These are phyloP conservation scores for Pangasianodon gigas DNA, from an alignment of 2,113 vertebrate genomes.

Conservation along the genomic window DNA sequence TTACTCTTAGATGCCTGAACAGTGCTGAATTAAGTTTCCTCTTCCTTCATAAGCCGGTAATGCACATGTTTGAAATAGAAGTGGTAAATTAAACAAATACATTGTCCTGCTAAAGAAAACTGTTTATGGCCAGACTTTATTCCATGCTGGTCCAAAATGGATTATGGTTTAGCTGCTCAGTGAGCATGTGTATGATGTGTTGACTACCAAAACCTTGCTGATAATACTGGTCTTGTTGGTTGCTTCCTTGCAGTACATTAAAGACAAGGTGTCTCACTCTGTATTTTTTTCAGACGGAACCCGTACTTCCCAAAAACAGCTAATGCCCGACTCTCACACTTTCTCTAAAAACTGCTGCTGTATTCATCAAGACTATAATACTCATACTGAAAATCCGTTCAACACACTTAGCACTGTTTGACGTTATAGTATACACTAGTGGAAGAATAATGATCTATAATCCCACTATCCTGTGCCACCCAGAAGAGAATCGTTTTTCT, in stretches of 20 bases:
- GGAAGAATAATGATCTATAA: not conserved
- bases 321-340: not conserved
- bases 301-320: not conserved
- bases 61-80: not conserved
- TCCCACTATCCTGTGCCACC: not conserved
- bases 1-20: not conserved
- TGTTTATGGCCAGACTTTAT: too few species aligned
- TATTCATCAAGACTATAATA: not conserved
- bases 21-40: not conserved
- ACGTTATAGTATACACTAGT: not conserved
- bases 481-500: not conserved
- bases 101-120: not conserved
- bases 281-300: not conserved
- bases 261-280: not conserved
- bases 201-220: not conserved
- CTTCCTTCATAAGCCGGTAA: not conserved
- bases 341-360: not conserved
- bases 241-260: not conserved
- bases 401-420: not conserved
- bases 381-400: not conserved
- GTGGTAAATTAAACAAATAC: not conserved
- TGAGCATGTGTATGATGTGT: not conserved
- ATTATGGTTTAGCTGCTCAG: not conserved
- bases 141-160: not conserved
- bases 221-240: not conserved